Conservation (phyloP, 1,140 invertebrate genomes). For the Drosophila insularis region DNA sequence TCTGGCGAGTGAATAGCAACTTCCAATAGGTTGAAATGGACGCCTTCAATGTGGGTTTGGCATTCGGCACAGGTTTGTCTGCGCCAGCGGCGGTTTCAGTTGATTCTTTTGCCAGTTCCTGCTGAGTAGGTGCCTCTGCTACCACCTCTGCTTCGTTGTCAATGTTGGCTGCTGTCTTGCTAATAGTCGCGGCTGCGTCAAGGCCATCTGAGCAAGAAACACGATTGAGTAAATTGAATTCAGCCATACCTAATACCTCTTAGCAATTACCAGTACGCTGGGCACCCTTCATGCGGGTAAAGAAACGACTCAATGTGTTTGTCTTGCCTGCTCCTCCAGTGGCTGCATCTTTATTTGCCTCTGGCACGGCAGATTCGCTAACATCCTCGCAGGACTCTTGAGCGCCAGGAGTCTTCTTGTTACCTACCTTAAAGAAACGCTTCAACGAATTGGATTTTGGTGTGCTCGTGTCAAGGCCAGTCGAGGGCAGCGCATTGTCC, state of each 20-base stretch:
- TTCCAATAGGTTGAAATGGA: constrained; percentile 66
- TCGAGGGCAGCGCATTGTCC: constrained; percentile 23
- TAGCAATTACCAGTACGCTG: constrained; percentile 27
- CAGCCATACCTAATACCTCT: neutral
- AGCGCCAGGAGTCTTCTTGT: constrained; percentile 18
- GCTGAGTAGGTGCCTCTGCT: neutral
- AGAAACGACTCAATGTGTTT: constrained; percentile 31
- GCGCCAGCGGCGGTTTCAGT: neutral
- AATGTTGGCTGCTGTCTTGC: neutral
- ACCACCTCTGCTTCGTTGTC: neutral
- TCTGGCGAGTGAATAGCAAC: constrained; percentile 52
- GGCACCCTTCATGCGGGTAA: constrained; percentile 33
- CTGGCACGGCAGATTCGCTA: constrained; percentile 10
- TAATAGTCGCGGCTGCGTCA: neutral
- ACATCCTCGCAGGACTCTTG: constrained; percentile 17
- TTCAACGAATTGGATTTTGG: constrained; percentile 44
- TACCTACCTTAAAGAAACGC: constrained; percentile 64
- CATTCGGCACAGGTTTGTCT: constrained; percentile 30
- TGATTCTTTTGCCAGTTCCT: neutral
- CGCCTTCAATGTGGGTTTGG: constrained; percentile 39
- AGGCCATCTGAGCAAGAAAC: constrained; percentile 16
- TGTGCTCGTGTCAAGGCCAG: constrained; percentile 10
- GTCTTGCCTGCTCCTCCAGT: constrained; percentile 13
- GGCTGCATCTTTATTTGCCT: constrained; percentile 19
- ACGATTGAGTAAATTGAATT: neutral